Percentiles rank a stretch among this genome's conserved stretches.
Evolutionary conservation across 2,113 vertebrate species (phyloP).

Genomic region (Petromus typicus): DNA sequence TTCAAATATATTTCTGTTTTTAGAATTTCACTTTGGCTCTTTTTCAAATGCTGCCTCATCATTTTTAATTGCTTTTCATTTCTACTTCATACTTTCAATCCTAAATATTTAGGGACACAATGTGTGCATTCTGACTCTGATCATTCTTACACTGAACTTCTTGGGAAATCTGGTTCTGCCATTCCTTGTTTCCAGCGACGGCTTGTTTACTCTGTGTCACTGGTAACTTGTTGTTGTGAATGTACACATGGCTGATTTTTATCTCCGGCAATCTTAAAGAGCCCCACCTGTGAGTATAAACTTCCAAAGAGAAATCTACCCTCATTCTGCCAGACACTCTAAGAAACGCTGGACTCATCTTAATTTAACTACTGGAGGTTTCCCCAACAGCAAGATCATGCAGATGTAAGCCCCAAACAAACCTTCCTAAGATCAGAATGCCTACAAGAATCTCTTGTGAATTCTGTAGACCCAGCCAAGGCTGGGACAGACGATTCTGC

Average conservation of each 20-base stretch:
- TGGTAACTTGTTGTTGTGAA: constrained; percentile 1
- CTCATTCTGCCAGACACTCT: not conserved
- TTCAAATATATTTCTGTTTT: constrained; percentile 55
- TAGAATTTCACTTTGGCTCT: constrained; percentile 45
- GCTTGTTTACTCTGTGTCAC: not conserved
- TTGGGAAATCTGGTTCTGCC: constrained; percentile 4
- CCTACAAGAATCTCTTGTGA: not conserved
- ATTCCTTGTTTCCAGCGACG: constrained; percentile 20
- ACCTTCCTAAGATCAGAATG: constrained; percentile 14
- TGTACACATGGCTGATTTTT: not conserved
- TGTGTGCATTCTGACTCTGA: not conserved
- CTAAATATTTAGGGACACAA: not conserved
- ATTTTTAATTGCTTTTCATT: constrained; percentile 6
- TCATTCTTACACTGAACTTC: not conserved
- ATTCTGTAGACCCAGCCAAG: not conserved
- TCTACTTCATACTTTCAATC: not conserved
- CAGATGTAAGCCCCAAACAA: constrained; percentile 31
- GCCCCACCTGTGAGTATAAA: not conserved
- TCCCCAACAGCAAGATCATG: not conserved
- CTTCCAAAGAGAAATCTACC: not conserved
- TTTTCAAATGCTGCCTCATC: constrained; percentile 30
- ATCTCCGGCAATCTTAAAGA: not conserved
- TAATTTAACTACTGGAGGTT: not conserved
- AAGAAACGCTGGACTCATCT: not conserved
- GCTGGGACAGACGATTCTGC: not conserved